Percentiles rank a stretch among this genome's conserved stretches.
phyloP scores from a whole-genome alignment of 2,797 vertebrate species.

The Hyperoplus lanceolatus region DNA sequence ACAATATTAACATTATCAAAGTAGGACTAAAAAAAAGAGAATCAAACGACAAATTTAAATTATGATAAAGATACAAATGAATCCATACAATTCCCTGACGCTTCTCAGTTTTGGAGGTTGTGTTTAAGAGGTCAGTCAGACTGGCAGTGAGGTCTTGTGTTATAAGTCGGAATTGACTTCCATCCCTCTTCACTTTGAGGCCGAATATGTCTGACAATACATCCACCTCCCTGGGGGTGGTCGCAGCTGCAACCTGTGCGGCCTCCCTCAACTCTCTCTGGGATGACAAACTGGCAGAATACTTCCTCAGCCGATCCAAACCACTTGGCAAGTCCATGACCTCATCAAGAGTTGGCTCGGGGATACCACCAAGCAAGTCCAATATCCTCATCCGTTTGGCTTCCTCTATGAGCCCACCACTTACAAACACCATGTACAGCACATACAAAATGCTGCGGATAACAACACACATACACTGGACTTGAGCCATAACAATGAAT shows the following conservation, averaged over 20 bases:
- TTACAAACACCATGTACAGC: constrained; percentile 88
- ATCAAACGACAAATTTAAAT: neutral
- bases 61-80: constrained; percentile 1
- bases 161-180: constrained; percentile 90
- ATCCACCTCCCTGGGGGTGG: constrained; percentile 87
- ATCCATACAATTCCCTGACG: constrained; percentile 79
- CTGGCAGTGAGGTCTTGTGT: constrained; percentile 89
- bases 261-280: constrained; percentile 81
- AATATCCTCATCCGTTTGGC: constrained; percentile 91
- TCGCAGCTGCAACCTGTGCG: constrained; percentile 72
- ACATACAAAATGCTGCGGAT: constrained; percentile 85
- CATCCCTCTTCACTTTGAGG: constrained; percentile 92
- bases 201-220: constrained; percentile 94
- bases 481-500: constrained; percentile 78
- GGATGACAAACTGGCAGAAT: constrained; percentile 73
- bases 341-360: constrained; percentile 94
- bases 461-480: constrained; percentile 80
- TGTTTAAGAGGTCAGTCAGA: constrained; percentile 86
- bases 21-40: neutral
- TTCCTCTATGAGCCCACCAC: constrained; percentile 90
- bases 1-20: constrained; percentile 1
- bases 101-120: constrained; percentile 67
- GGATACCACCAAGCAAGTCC: constrained; percentile 90
- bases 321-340: constrained; percentile 85
- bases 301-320: constrained; percentile 67